phyloP scores from a whole-genome alignment of 2,888 invertebrate genomes.

The Chymomyza fuscimana region DNA sequence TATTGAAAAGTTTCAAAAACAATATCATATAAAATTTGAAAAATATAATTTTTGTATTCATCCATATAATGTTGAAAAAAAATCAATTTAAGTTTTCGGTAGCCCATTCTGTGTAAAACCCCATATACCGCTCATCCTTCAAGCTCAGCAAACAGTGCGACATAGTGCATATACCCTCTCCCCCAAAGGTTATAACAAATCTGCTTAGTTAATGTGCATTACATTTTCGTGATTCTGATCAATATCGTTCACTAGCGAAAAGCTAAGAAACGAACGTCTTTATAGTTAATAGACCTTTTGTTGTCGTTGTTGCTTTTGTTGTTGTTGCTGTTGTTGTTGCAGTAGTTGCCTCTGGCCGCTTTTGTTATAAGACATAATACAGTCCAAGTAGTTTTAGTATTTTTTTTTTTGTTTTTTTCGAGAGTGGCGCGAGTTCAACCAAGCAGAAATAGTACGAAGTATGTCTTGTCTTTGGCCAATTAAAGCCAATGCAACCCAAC shows the following conservation, averaged over 20 bases:
- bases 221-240: conserved; percentile 71
- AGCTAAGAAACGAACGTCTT: conserved; percentile 46
- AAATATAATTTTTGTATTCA: too few relatives aligned
- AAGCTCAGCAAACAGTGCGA: conserved; percentile 15
- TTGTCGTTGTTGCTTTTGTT: conserved; percentile 13
- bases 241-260: conserved; percentile 51
- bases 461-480: conserved; percentile 43
- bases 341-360: conserved; percentile 3
- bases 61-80: too few relatives aligned
- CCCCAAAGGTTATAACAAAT: conserved; percentile 20
- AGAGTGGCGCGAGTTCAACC: conserved; percentile 39
- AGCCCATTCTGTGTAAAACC: too few relatives aligned
- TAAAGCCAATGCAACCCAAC: conserved; percentile 39
- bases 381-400: not conserved
- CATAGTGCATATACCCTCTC: not conserved
- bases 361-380: conserved; percentile 52
- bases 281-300: conserved; percentile 67
- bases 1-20: too few relatives aligned
- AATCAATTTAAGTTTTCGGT: too few relatives aligned
- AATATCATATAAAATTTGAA: too few relatives aligned
- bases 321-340: conserved; percentile 11
- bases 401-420: conserved; percentile 1
- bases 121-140: too few relatives aligned
- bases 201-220: conserved; percentile 70
- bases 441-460: conserved; percentile 51